These are phyloP conservation scores for Heterodera carotae DNA, from an alignment of 1,140 invertebrate genomes.

Conservation along the genomic window DNA sequence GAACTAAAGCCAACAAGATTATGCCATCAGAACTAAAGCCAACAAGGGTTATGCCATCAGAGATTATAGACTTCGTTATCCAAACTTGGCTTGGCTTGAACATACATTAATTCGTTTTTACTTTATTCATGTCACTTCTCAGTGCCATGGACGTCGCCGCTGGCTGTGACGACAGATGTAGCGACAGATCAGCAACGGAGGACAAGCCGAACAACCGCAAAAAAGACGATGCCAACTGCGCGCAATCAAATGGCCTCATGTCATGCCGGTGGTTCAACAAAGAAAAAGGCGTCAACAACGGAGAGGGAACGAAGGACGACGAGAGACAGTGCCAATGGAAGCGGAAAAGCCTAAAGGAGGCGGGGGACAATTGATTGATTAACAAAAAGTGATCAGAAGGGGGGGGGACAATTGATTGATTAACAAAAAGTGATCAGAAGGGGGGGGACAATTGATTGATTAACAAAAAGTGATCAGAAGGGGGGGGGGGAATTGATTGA, in stretches of 20 bases:
- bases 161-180: background rate
- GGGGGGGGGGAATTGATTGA: too few relatives aligned
- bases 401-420: background rate
- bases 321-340: background rate
- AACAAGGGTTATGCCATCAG: too few relatives aligned
- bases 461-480: too few relatives aligned
- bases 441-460: too few relatives aligned
- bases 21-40: too few relatives aligned
- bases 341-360: background rate
- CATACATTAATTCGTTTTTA: too few relatives aligned
- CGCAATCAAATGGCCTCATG: background rate
- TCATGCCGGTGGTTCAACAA: background rate
- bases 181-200: background rate
- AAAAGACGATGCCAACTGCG: background rate
- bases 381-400: background rate
- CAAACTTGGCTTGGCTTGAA: too few relatives aligned
- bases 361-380: background rate
- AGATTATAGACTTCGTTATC: too few relatives aligned
- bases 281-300: background rate
- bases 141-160: background rate
- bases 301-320: background rate
- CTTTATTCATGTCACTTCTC: background rate
- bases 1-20: too few relatives aligned
- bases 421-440: too few relatives aligned
- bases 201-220: conserved; percentile 20